Base-by-base conservation (phyloP, 1,140 invertebrate genomes). In the Drosophila subpulchrella region DNA sequence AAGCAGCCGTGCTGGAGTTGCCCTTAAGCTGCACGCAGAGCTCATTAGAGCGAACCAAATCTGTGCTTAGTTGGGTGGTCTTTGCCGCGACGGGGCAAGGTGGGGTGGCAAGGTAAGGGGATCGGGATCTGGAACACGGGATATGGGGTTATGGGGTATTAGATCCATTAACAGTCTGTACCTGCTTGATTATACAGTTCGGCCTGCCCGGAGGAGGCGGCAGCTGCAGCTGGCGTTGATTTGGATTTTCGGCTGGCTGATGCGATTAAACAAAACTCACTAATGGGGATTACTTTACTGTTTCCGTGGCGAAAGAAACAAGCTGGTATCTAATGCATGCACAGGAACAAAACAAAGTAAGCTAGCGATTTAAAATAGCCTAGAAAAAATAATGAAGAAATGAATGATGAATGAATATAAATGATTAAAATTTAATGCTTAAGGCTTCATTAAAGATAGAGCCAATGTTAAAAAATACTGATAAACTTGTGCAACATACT, bases 41-140 rank as follows among this genome's bases (percentile, higher is more conserved):
- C 70, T 73, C 70, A 73, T 73, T 73, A 73, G 68, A 73, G 68
- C 36, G 70, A 61, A 54, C 70, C 68, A 73, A 73, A 74, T 73
- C 70, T 51, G 70, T 61, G 68, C 68, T 72, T 48, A 73, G 68
- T 15, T 13, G 34, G 13, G 41, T 36, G 57, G 42, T 53, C 32
- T 27, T 30, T 30, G 27, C 30, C 32, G 48, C 62, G 13, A 10
- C 12, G 32, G 62, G 34, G 27, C 5, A 5, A 27, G 27, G 3
- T 0, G 27, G 27, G 27, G 27, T 27, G 27, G 27, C 27, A 4
- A 27, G 27, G 27, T 27, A 27, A 27, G 27, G 27, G 27, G 27
- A 27, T 27, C 27, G 27, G 27, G 6, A 20, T 51, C 13, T n/a
- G 30, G n/a, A 15, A 11, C 11, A 8, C 6, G 27, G 46, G 15